phyloP scores from a whole-genome alignment of 1,140 invertebrate genomes.

The Formica exsecta region DNA sequence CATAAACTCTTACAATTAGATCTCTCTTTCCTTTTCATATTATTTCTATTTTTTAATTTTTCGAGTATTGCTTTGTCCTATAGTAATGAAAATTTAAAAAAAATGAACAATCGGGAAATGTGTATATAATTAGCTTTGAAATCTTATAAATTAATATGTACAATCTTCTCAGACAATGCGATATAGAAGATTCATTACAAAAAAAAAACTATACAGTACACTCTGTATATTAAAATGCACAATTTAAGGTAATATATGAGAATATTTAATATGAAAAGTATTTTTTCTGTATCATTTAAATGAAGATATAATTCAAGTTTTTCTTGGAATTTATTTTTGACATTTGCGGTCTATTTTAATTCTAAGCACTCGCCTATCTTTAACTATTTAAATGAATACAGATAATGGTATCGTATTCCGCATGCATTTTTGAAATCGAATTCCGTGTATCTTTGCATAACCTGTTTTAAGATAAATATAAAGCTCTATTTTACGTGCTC shows the following conservation, averaged over 20 bases:
- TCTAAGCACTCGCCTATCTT: not conserved
- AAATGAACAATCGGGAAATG: not conserved
- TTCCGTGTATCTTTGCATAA: not conserved
- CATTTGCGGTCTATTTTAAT: no score
- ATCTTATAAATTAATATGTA: not conserved
- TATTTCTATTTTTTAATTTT: not conserved
- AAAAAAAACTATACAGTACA: not conserved
- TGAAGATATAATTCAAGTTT: no score
- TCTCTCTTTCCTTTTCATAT: constrained; percentile 8
- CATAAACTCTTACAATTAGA: not conserved
- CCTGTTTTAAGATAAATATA: not conserved
- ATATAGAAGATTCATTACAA: not conserved
- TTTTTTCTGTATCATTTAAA: not conserved
- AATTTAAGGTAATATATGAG: not conserved
- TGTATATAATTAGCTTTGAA: not conserved
- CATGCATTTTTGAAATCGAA: not conserved
- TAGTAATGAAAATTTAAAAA: not conserved
- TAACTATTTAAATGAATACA: not conserved
- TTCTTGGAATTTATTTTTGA: no score
- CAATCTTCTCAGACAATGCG: not conserved
- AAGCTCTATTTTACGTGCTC: not conserved
- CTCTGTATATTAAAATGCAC: not conserved
- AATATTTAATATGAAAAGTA: not conserved
- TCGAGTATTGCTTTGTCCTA: not conserved
- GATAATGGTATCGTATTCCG: not conserved